A percentile compares a stretch with the other conserved stretches of the same genome.
Evolutionary conservation across 2,113 vertebrate genomes (phyloP).

Genomic region (Gallinago paraguaiae): DNA sequence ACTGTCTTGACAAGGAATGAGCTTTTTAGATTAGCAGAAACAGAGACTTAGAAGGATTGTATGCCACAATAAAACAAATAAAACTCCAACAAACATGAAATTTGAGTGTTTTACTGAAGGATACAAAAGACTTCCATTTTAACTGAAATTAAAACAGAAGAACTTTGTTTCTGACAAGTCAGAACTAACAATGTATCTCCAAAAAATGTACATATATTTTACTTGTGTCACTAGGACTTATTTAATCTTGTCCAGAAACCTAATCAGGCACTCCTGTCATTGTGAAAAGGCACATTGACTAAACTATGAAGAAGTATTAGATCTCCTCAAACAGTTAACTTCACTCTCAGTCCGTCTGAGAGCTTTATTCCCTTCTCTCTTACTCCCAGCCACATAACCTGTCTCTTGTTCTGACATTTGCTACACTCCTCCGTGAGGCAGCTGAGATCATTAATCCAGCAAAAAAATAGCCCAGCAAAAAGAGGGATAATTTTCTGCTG

Average conservation of each 20-base stretch:
- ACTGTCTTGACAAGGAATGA: neutral
- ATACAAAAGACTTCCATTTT: neutral
- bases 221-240: neutral
- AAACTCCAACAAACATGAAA: neutral
- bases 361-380: neutral
- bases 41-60: neutral
- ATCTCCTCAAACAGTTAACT: neutral
- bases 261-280: neutral
- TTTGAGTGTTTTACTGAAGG: neutral
- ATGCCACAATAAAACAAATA: neutral
- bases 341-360: neutral
- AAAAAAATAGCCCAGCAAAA: conserved; percentile 34
- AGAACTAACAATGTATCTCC: neutral
- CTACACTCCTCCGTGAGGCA: neutral
- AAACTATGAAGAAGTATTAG: neutral
- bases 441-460: conserved; percentile 25
- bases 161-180: neutral
- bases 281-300: neutral
- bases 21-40: neutral
- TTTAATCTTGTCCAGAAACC: neutral
- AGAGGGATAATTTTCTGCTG: conserved; percentile 29
- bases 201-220: neutral
- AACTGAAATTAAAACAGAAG: neutral
- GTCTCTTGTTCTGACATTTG: neutral
- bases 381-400: neutral